Conservation (phyloP, 2,113 vertebrate species). For the Pygoscelis antarcticus region DNA sequence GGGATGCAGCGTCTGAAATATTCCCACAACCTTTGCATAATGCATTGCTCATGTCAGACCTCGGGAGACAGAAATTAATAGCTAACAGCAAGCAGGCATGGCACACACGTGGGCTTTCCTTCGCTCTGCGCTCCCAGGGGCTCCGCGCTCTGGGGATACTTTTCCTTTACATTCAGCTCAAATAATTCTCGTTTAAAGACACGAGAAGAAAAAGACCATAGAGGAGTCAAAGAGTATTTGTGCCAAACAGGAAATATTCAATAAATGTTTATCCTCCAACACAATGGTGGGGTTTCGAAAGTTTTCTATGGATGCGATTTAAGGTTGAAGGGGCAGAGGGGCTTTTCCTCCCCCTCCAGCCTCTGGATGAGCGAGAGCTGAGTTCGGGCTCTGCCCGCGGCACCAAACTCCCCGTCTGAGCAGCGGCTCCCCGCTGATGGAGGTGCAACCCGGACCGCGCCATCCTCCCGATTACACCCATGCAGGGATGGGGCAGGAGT, state of each 20-base stretch:
- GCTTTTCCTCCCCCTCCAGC: not conserved
- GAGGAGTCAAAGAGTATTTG: not conserved
- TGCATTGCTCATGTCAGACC: conserved; percentile 66
- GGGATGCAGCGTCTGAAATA: conserved; percentile 59
- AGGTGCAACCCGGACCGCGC: accelerated
- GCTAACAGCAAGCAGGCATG: conserved; percentile 66
- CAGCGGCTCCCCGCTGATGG: not conserved
- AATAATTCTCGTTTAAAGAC: conserved; percentile 1
- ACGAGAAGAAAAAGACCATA: conserved; percentile 7
- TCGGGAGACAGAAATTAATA: conserved; percentile 57
- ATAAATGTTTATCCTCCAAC: conserved; percentile 37
- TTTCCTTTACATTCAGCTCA: conserved; percentile 37
- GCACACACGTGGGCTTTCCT: conserved; percentile 59
- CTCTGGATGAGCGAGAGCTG: not conserved
- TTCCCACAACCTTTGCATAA: conserved; percentile 72
- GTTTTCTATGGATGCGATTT: not conserved
- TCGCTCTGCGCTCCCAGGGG: not conserved
- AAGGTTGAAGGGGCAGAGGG: not conserved
- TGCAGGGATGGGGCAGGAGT: not conserved
- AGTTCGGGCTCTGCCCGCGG: not conserved
- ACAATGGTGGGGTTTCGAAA: conserved; percentile 34
- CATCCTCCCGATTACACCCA: accelerated
- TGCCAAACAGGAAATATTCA: conserved; percentile 63
- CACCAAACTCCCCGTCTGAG: not conserved
- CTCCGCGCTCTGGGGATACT: not conserved